Evolutionary conservation across 2,797 vertebrate genomes (phyloP).

Genomic region (Aselliscus stoliczkanus): DNA sequence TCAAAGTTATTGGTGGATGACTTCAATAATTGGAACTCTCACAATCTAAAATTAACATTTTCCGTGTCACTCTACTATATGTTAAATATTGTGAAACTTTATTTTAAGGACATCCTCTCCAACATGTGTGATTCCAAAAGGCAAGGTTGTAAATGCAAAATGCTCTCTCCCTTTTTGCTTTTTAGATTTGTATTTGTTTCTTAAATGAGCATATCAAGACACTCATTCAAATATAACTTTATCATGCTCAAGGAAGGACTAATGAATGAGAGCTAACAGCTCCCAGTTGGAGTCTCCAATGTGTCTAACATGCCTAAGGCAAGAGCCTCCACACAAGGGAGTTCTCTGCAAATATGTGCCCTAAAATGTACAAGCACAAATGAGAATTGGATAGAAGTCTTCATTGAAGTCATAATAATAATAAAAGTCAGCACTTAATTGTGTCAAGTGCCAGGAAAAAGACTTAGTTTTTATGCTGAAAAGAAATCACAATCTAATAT

Average conservation of each 20-base stretch:
- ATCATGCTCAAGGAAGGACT: slow-evolving; percentile 42
- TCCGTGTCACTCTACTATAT: background rate
- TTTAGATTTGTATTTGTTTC: slow-evolving; percentile 41
- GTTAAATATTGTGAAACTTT: slow-evolving; percentile 21
- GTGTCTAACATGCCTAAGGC: slow-evolving; percentile 47
- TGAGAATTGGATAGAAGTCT: slow-evolving; percentile 24
- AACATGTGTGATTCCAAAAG: background rate
- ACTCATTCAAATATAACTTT: slow-evolving; percentile 20
- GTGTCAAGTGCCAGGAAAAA: background rate
- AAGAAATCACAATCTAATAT: background rate
- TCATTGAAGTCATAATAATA: background rate
- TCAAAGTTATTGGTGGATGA: slow-evolving; percentile 46
- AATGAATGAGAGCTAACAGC: slow-evolving; percentile 58
- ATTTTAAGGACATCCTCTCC: slow-evolving; percentile 28
- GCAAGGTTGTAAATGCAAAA: slow-evolving; percentile 30
- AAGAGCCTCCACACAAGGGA: background rate
- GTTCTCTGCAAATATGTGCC: slow-evolving; percentile 37
- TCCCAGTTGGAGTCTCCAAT: slow-evolving; percentile 24
- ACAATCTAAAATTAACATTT: slow-evolving; percentile 52
- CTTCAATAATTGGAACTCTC: slow-evolving; percentile 48
- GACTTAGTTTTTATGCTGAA: background rate
- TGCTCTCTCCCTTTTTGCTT: background rate
- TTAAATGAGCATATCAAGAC: slow-evolving; percentile 49
- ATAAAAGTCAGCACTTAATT: background rate
- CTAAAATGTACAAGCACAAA: background rate